Conservation (phyloP, 2,888 invertebrate species). For the Eupithecia pulchellata region DNA sequence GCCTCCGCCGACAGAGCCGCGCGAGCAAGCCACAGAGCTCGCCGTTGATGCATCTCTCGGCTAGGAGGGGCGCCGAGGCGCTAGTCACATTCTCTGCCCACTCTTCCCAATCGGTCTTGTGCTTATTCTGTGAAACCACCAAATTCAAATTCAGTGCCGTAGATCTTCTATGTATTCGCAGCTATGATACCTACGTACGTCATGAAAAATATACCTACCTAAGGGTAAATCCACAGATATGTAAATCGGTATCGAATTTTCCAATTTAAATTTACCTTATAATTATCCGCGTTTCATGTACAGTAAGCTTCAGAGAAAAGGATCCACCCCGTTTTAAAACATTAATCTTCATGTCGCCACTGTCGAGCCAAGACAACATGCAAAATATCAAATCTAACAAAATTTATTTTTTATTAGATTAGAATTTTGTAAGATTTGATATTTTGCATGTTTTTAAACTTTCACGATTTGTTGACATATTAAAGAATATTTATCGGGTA, state of each 20-base stretch:
- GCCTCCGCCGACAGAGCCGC: slow-evolving; percentile 87
- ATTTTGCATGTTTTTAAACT: too few relatives aligned
- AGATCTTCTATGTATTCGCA: background rate
- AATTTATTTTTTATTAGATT: too few relatives aligned
- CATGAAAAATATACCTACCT: background rate
- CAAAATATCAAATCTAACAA: too few relatives aligned
- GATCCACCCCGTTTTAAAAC: too few relatives aligned
- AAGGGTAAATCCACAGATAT: too few relatives aligned
- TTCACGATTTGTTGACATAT: too few relatives aligned
- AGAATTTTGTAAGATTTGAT: too few relatives aligned
- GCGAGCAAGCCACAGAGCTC: slow-evolving; percentile 89
- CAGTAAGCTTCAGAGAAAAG: too few relatives aligned
- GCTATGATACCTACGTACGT: background rate
- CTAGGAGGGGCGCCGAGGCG: slow-evolving; percentile 76
- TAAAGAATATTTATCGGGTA: too few relatives aligned
- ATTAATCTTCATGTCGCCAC: too few relatives aligned
- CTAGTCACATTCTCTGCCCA: slow-evolving; percentile 73
- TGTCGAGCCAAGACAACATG: too few relatives aligned
- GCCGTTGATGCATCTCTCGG: slow-evolving; percentile 81
- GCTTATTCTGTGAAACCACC: slow-evolving; percentile 60
- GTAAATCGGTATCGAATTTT: background rate
- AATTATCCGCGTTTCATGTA: background rate
- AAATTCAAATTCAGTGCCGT: background rate
- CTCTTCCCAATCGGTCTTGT: slow-evolving; percentile 74
- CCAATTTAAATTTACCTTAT: background rate